These are phyloP conservation scores for Sterrhoptilus dennistouni DNA, from an alignment of 2,113 vertebrate genomes.

Conservation along the genomic window DNA sequence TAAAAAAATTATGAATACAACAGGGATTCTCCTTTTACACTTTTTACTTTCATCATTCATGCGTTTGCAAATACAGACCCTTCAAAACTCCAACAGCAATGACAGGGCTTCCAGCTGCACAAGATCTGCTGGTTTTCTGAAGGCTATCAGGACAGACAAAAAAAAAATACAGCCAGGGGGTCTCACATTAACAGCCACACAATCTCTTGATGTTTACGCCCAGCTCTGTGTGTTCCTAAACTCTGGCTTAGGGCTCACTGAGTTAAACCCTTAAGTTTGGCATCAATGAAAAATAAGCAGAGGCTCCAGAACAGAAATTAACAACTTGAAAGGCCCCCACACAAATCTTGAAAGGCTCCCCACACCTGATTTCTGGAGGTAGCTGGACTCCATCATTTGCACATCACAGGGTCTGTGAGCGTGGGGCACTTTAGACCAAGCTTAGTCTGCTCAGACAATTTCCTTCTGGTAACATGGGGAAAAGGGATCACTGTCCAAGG, in stretches of 20 bases:
- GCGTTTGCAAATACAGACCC: background rate
- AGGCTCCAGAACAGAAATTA: background rate
- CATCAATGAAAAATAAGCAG: background rate
- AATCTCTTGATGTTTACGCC: background rate
- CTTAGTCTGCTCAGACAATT: background rate
- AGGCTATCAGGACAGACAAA: background rate
- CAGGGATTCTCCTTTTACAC: conserved; percentile 9
- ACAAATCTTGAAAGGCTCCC: background rate
- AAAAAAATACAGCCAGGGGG: background rate
- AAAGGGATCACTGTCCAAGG: background rate
- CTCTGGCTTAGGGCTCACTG: background rate
- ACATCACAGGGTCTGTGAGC: background rate
- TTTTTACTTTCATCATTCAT: background rate
- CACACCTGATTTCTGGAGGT: background rate
- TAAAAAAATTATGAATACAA: background rate
- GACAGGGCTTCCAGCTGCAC: conserved; percentile 30
- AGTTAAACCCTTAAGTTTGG: background rate
- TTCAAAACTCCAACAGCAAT: background rate
- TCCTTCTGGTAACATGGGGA: rapidly evolving
- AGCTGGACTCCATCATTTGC: background rate
- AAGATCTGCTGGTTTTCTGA: conserved; percentile 19
- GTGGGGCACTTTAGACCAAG: background rate
- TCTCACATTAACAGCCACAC: background rate
- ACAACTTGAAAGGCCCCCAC: background rate
- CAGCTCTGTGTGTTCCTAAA: background rate